phyloP scores from a whole-genome alignment of 2,888 invertebrate species.

The Amphipoea lucens region DNA sequence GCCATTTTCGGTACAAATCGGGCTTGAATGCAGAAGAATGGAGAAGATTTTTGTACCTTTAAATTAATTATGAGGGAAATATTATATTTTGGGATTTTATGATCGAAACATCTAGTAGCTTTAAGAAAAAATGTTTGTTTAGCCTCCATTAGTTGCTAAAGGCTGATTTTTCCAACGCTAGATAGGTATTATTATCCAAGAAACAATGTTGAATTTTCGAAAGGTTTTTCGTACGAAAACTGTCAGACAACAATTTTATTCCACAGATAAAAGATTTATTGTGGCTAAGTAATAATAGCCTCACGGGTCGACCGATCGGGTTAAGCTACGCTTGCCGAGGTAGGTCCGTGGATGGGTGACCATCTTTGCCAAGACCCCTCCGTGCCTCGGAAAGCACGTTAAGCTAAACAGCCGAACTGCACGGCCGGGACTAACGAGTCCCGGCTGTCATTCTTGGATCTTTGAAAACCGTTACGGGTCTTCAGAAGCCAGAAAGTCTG shows the following conservation, averaged over 20 bases:
- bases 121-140: neutral
- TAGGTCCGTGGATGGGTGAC: neutral
- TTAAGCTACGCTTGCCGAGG: neutral
- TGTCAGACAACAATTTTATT: neutral
- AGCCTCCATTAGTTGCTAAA: neutral
- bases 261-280: neutral
- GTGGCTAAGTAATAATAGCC: neutral
- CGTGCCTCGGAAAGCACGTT: no score
- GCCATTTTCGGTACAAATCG: slow-evolving; percentile 44
- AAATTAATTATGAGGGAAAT: slow-evolving; percentile 39
- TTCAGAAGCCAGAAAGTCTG: no score
- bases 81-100: neutral
- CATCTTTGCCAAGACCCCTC: no score
- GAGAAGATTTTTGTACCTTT: slow-evolving; percentile 21
- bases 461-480: no score
- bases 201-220: neutral
- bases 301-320: neutral
- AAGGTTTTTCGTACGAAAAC: neutral
- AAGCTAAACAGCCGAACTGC: no score
- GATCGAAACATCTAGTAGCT: neutral
- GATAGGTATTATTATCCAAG: neutral
- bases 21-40: slow-evolving; percentile 24
- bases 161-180: neutral
- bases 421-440: no score
- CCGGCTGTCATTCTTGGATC: no score